A percentile compares a stretch with the other conserved stretches of the same genome.
phyloP scores from a whole-genome alignment of 2,888 invertebrate species.

The Thereva unica region DNA sequence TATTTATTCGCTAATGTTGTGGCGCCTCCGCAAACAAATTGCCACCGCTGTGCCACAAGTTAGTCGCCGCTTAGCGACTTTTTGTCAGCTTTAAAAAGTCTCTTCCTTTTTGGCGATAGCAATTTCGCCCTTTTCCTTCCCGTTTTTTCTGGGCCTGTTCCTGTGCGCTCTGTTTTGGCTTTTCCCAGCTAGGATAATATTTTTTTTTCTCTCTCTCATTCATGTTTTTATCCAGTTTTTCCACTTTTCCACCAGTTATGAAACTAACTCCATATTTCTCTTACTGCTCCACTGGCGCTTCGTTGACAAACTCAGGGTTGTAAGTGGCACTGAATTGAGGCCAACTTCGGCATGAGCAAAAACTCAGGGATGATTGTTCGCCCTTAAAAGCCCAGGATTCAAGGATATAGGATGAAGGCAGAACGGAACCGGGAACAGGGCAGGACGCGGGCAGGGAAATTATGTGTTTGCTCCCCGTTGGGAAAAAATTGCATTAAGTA shows the following conservation, averaged over 20 bases:
- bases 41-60: constrained; percentile 30
- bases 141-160: constrained; percentile 11
- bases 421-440: neutral
- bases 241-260: constrained; percentile 8
- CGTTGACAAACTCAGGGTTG: constrained; percentile 18
- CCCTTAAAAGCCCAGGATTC: constrained; percentile 9
- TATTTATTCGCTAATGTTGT: constrained; percentile 39
- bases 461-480: constrained; percentile 24
- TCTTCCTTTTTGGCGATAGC: constrained; percentile 30
- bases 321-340: constrained; percentile 32
- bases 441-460: neutral
- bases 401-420: neutral
- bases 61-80: constrained; percentile 30
- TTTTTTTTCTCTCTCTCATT: constrained; percentile 1
- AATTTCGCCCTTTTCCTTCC: constrained; percentile 24
- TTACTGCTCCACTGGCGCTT: neutral
- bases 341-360: constrained; percentile 8
- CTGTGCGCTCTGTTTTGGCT: constrained; percentile 9
- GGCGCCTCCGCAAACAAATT: constrained; percentile 39
- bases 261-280: neutral
- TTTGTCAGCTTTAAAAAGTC: constrained; percentile 17
- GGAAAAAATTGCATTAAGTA: constrained; percentile 34
- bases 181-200: too few species aligned
- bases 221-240: constrained; percentile 1
- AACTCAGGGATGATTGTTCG: neutral